A percentile compares a stretch with the other conserved stretches of the same genome.
These are phyloP conservation scores for Steatornis caripensis DNA, from an alignment of 2,113 vertebrate genomes.

Conservation along the genomic window DNA sequence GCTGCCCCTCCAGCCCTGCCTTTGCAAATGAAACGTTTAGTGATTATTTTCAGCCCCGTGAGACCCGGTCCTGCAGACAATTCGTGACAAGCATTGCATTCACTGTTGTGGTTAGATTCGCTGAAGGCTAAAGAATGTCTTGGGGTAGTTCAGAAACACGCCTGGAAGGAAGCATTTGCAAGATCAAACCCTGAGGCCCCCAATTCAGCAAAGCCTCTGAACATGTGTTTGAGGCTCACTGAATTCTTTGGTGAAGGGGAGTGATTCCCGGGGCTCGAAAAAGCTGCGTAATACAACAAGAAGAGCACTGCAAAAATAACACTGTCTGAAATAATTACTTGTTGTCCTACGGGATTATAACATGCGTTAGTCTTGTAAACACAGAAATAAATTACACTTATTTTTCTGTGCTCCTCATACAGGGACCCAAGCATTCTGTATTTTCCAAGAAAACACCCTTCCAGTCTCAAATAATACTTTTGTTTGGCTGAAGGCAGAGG, in stretches of 20 bases:
- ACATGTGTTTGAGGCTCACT: constrained; percentile 43
- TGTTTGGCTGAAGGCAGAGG: neutral
- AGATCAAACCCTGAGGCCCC: constrained; percentile 52
- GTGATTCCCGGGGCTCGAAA: constrained; percentile 14
- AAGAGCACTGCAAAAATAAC: constrained; percentile 44
- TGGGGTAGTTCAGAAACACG: constrained; percentile 46
- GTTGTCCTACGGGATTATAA: constrained; percentile 43
- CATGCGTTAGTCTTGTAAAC: constrained; percentile 37
- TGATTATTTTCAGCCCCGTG: neutral
- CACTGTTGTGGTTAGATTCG: constrained; percentile 36
- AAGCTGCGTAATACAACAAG: constrained; percentile 28
- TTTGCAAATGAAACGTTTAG: neutral
- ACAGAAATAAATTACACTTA: neutral
- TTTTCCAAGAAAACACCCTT: neutral
- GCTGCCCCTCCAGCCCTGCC: neutral
- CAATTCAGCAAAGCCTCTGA: constrained; percentile 36
- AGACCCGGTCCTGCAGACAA: constrained; percentile 39
- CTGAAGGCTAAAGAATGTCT: constrained; percentile 53
- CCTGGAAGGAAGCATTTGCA: constrained; percentile 39
- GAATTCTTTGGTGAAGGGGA: constrained; percentile 53
- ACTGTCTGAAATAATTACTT: constrained; percentile 37
- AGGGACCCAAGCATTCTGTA: neutral
- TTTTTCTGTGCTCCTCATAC: neutral
- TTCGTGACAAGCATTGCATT: constrained; percentile 10
- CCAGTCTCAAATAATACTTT: neutral